Evolutionary conservation across 2,113 vertebrate genomes (phyloP).

Genomic region (Felis catus): DNA sequence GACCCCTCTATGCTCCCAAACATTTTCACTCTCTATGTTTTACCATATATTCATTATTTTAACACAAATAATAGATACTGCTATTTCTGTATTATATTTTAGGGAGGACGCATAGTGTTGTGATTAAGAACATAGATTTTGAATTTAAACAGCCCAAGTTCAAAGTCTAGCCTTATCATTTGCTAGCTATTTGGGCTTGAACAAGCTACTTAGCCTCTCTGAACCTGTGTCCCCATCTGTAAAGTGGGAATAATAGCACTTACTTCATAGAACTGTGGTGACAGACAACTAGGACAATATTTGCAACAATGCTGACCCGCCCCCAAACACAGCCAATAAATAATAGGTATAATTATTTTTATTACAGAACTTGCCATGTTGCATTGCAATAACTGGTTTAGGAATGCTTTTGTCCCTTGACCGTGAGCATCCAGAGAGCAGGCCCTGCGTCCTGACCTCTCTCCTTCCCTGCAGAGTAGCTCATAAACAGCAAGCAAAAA

Average conservation of each 20-base stretch:
- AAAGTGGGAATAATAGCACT: background rate
- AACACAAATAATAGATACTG: background rate
- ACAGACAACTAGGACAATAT: conserved; percentile 39
- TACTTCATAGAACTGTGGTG: background rate
- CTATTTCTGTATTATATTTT: background rate
- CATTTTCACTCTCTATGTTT: background rate
- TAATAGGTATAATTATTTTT: conserved; percentile 41
- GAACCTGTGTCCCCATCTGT: background rate
- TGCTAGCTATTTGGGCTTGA: background rate
- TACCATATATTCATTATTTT: background rate
- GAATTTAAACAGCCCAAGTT: background rate
- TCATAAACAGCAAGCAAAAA: background rate
- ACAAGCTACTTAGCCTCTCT: background rate
- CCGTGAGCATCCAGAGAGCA: background rate
- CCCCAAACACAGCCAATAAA: background rate
- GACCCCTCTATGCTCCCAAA: background rate
- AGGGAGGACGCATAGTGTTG: background rate
- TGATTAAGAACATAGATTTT: background rate
- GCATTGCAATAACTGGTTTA: background rate
- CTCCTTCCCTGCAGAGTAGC: background rate
- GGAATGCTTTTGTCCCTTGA: background rate
- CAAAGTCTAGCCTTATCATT: background rate
- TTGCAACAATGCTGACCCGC: conserved; percentile 11
- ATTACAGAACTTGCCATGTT: background rate
- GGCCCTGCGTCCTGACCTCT: background rate